Percentiles rank a stretch among this genome's conserved stretches.
Evolutionary conservation across 1,140 invertebrate species (phyloP).

Genomic region (Oncopeltus fasciatus): DNA sequence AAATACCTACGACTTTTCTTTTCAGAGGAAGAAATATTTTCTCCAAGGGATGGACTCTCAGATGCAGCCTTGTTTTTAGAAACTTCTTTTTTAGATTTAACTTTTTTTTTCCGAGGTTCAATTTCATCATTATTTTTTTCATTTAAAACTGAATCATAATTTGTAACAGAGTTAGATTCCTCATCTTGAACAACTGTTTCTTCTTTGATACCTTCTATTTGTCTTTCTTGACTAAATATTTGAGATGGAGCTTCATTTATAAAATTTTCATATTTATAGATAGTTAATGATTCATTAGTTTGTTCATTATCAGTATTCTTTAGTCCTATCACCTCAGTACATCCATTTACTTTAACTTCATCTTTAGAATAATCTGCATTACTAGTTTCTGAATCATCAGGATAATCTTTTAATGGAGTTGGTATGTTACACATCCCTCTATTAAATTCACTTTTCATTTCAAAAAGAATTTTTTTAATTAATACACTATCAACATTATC

Average conservation of each 20-base stretch:
- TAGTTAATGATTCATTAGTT: too few species aligned
- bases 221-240: not conserved
- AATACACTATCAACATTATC: conserved; percentile 21
- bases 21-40: not conserved
- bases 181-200: not conserved
- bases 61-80: not conserved
- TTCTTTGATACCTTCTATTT: not conserved
- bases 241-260: not conserved
- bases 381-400: not conserved
- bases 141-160: not conserved
- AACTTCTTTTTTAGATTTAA: not conserved
- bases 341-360: not conserved
- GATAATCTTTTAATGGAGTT: too few species aligned
- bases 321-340: too few species aligned
- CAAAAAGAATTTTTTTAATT: conserved; percentile 26
- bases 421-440: too few species aligned
- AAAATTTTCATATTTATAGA: too few species aligned
- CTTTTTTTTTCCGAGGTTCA: not conserved
- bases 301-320: not conserved
- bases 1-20: conserved; percentile 1
- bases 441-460: conserved; percentile 28
- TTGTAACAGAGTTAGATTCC: not conserved
- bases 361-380: not conserved
- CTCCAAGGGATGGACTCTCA: not conserved
- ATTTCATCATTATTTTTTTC: not conserved